Base-by-base conservation (phyloP, 1,140 invertebrate genomes). In the Drosophila pallidifrons region DNA sequence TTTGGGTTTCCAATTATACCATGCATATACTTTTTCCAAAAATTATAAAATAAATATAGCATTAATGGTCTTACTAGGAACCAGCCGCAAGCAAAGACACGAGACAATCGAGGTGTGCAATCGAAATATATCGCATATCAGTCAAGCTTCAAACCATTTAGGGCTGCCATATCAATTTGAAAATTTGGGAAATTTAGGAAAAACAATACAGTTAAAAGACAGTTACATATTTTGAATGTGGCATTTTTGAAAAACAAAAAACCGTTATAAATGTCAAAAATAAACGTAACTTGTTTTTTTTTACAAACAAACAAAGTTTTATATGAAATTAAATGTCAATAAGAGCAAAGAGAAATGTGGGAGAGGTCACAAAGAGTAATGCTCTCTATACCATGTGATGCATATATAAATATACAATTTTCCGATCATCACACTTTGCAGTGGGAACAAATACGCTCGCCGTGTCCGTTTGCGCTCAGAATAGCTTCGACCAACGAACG, bases 401-500 rank as follows among this genome's bases (percentile, higher is more conserved):
- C 67, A 75, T 69, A 80, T 83, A 75, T 76, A 79, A 79, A 79
- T 81, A 73, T 60, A 72, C 64, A 15, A 67, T 73, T 66, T 87
- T 76, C 69, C 47, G 59, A 61, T 46, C 64, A 78, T 75, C 64
- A 59, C 57, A 78, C 35, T 30, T 8, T 32, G 32, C 32, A 43
- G 81, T 51, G 75, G 51, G 59, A 75, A 80, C 20, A 25, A 75
- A 80, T 4, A 35, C 49, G 57, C 51, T 85, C 61, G 72, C 60
- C 61, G 65, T 77, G 51, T 57, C 64, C 69, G 67, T 72, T 46
- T 68, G 75, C 75, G 64, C 82, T 86, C 79, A 86, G 82, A 86
- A 86, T 74, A 89, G 75, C 76, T 81, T 81, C 69, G 78, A 89
- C 78, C 77, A 79, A 83, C 81, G 81, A 78, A 80, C 75, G 75